These are phyloP conservation scores for Fregata magnificens DNA, from an alignment of 2,113 vertebrate genomes.

Conservation along the genomic window DNA sequence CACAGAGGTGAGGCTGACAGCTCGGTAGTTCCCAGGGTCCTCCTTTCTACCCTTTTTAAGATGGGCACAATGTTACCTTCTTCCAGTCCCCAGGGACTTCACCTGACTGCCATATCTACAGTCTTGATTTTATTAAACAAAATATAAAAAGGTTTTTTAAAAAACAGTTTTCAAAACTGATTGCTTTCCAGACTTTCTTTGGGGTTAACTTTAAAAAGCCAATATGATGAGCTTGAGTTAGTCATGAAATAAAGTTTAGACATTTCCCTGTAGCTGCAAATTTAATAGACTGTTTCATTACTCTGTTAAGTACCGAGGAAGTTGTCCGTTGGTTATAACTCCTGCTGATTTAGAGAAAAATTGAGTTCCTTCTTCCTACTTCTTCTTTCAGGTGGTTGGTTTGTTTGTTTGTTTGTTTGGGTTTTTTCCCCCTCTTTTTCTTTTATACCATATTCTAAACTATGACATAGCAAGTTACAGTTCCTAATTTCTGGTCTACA, in stretches of 20 bases:
- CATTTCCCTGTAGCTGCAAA: neutral
- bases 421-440: neutral
- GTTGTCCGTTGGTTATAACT: neutral
- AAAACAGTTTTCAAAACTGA: neutral
- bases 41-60: too few relatives aligned
- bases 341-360: neutral
- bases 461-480: neutral
- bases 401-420: neutral
- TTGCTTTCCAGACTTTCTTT: neutral
- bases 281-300: slow-evolving; percentile 1
- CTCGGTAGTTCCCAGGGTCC: too few relatives aligned
- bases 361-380: neutral
- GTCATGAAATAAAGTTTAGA: slow-evolving; percentile 6
- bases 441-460: neutral
- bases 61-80: too few relatives aligned
- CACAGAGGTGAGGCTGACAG: too few relatives aligned
- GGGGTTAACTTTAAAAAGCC: neutral
- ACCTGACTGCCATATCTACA: too few relatives aligned
- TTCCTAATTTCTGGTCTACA: neutral
- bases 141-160: neutral
- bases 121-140: neutral
- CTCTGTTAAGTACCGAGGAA: neutral
- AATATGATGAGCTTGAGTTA: neutral
- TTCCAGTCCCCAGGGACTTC: too few relatives aligned
- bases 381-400: neutral